A percentile compares a stretch with the other conserved stretches of the same genome.
Evolutionary conservation across 2,888 invertebrate species (phyloP).

Genomic region (Conchocele bisecta): DNA sequence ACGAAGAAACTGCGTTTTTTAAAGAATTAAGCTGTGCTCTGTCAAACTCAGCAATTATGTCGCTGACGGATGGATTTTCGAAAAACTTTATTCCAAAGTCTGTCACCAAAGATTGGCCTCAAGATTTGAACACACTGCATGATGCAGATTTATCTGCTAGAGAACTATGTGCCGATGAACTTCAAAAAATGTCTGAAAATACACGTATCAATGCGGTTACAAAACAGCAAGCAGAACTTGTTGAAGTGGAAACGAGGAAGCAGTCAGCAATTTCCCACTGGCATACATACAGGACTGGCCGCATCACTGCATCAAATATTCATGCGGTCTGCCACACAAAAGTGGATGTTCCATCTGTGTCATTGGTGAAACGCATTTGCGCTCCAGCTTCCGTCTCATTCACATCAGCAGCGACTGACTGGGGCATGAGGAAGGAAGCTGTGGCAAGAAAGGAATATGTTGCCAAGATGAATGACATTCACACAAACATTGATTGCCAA

Average conservation of each 20-base stretch:
- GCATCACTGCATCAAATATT: conserved; percentile 21
- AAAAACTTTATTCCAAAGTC: neutral
- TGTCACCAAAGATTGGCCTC: neutral
- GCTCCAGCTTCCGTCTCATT: conserved; percentile 4
- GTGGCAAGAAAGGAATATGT: conserved; percentile 9
- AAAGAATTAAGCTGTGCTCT: neutral
- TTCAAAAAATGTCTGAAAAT: too few relatives aligned
- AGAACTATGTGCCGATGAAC: too few relatives aligned
- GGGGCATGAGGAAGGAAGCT: conserved; percentile 17
- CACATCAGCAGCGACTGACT: conserved; percentile 16
- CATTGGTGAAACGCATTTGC: neutral
- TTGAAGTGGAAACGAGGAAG: conserved; percentile 14
- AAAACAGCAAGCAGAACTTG: too few relatives aligned
- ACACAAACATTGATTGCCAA: conserved; percentile 7
- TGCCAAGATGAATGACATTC: neutral
- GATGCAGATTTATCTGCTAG: too few relatives aligned
- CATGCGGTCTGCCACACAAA: conserved; percentile 12
- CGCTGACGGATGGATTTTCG: neutral
- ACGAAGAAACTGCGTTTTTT: conserved; percentile 1
- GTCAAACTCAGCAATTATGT: neutral
- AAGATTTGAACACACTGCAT: too few relatives aligned
- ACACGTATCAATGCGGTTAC: too few relatives aligned
- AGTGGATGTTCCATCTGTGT: neutral
- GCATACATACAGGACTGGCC: conserved; percentile 9
- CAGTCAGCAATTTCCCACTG: conserved; percentile 14